Percentiles rank a stretch among this genome's conserved stretches.
Conservation (phyloP, 2,888 invertebrate genomes). For the Heteromyza rotundicornis region DNA sequence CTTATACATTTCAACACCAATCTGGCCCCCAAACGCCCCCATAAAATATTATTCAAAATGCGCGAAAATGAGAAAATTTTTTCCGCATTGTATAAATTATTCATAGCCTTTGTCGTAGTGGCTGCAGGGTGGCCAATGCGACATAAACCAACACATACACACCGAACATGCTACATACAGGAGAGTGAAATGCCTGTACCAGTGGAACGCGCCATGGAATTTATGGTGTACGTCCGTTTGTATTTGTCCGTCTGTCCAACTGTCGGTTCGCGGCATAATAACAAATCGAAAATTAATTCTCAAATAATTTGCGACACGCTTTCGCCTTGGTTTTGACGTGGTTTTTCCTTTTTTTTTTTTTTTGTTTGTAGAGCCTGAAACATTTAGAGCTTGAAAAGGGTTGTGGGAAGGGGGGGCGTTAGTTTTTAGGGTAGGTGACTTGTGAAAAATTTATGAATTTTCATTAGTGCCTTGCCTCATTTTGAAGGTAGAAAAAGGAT, state of each 20-base stretch:
- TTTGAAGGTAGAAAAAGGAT: neutral
- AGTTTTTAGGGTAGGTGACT: conserved; percentile 25
- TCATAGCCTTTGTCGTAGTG: conserved; percentile 29
- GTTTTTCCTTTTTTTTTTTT: neutral
- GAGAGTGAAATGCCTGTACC: no score
- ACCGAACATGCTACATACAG: no score
- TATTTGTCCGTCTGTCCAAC: neutral
- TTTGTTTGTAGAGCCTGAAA: neutral
- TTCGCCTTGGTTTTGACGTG: conserved; percentile 26
- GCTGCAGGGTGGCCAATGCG: neutral
- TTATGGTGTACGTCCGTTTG: neutral
- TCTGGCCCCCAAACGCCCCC: no score
- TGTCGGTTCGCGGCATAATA: conserved; percentile 22
- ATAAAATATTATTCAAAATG: conserved; percentile 43
- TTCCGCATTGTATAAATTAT: conserved; percentile 38
- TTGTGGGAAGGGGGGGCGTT: neutral
- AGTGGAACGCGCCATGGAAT: no score
- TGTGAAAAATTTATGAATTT: conserved; percentile 46
- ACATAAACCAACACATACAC: neutral
- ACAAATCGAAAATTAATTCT: conserved; percentile 53
- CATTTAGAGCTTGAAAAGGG: neutral
- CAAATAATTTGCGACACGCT: conserved; percentile 46
- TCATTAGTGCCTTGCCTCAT: conserved; percentile 30
- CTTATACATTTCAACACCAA: conserved; percentile 40
- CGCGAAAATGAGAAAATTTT: conserved; percentile 33